Conservation (phyloP, 2,797 vertebrate genomes). For the Sardinella longiceps region DNA sequence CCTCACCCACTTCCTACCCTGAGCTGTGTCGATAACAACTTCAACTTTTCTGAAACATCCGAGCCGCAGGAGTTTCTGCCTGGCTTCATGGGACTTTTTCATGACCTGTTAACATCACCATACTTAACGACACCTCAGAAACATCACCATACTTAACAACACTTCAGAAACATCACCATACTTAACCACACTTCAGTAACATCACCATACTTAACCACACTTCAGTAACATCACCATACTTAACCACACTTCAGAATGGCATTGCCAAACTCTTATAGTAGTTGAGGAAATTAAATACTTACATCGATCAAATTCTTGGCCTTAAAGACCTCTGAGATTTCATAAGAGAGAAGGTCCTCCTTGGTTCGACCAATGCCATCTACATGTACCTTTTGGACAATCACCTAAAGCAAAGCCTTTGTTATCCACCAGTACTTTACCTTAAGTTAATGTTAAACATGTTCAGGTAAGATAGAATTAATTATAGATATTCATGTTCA, state of each 20-base stretch:
- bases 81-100: slow-evolving; percentile 90
- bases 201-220: slow-evolving; percentile 26
- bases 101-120: slow-evolving; percentile 81
- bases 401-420: slow-evolving; percentile 74
- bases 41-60: slow-evolving; percentile 95
- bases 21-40: slow-evolving; percentile 92
- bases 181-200: too few relatives aligned
- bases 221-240: slow-evolving; percentile 29
- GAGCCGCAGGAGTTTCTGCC: slow-evolving; percentile 88
- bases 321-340: slow-evolving; percentile 90
- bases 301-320: slow-evolving; percentile 97
- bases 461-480: neutral
- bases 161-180: slow-evolving; percentile 33
- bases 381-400: slow-evolving; percentile 92
- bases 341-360: slow-evolving; percentile 90
- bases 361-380: slow-evolving; percentile 94
- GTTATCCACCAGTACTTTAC: neutral
- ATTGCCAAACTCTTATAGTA: neutral
- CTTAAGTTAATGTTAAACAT: too few relatives aligned
- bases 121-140: neutral
- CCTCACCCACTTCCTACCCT: slow-evolving; percentile 70
- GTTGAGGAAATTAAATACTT: slow-evolving; percentile 55
- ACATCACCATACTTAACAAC: slow-evolving; percentile 16
- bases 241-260: neutral
- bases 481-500: neutral